Conservation (phyloP, 2,797 vertebrate genomes). For the Naso thynnoides region DNA sequence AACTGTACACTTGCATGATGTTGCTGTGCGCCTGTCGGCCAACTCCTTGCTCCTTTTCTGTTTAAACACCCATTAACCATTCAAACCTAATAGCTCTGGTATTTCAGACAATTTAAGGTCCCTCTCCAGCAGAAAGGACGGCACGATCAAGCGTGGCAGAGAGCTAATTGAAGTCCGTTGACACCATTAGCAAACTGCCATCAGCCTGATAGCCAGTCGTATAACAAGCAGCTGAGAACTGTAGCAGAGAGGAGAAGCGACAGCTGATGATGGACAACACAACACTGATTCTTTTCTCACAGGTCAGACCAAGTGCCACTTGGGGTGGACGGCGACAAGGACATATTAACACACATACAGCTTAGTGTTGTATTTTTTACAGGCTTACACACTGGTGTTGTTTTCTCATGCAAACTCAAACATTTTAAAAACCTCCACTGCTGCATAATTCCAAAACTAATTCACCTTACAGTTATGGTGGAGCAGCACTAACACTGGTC, state of each 20-base stretch:
- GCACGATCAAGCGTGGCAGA: conserved; percentile 64
- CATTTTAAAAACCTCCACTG: not conserved
- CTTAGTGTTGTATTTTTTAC: conserved; percentile 1
- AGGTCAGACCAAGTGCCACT: conserved; percentile 43
- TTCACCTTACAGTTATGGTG: not conserved
- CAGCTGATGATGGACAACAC: conserved; percentile 57
- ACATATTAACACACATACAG: conserved; percentile 1
- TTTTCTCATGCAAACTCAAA: conserved; percentile 6
- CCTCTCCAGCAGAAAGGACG: conserved; percentile 63
- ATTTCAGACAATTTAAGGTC: conserved; percentile 79
- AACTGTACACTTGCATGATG: conserved; percentile 27
- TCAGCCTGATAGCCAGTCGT: conserved; percentile 70
- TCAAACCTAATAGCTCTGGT: conserved; percentile 74
- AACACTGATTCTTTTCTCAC: conserved; percentile 38
- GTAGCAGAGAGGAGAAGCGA: conserved; percentile 38
- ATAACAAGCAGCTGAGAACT: conserved; percentile 65
- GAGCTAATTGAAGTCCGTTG: conserved; percentile 82
- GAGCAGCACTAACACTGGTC: not conserved
- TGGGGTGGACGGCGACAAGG: not conserved
- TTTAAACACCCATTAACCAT: conserved; percentile 76
- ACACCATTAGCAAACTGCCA: conserved; percentile 81
- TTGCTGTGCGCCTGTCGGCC: conserved; percentile 8
- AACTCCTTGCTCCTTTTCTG: conserved; percentile 38
- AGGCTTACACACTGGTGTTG: not conserved
- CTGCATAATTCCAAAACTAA: not conserved